Percentiles rank a stretch among this genome's conserved stretches.
phyloP scores from a whole-genome alignment of 1,140 invertebrate genomes.

The Drosophila oshimai region DNA sequence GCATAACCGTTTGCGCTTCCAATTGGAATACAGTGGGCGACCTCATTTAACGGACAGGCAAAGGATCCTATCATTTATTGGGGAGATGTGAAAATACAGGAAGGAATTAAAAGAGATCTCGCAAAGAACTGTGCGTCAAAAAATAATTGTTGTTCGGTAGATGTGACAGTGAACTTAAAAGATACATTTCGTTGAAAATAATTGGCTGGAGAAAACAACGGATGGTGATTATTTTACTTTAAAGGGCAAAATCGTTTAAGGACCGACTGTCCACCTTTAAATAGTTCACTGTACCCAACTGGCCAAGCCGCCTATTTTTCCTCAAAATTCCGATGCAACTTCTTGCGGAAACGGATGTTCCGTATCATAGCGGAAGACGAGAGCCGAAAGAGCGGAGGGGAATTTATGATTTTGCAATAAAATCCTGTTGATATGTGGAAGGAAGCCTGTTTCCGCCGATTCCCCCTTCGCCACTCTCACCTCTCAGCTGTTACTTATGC shows the following conservation, averaged over 20 bases:
- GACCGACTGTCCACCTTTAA: not conserved
- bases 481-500: conserved; percentile 48
- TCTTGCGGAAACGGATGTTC: conserved; percentile 36
- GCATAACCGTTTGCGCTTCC: conserved; percentile 58
- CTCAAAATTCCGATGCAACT: conserved; percentile 2
- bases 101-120: not conserved
- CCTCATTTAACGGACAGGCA: not conserved
- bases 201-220: no score
- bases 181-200: no score
- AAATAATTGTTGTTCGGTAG: not conserved
- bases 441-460: conserved; percentile 11
- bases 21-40: conserved; percentile 11
- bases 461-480: conserved; percentile 8
- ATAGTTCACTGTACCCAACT: conserved; percentile 2
- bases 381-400: conserved; percentile 58
- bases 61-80: not conserved
- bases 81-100: not conserved
- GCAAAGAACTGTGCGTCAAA: not conserved
- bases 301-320: not conserved
- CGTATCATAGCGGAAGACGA: conserved; percentile 34
- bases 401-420: conserved; percentile 79
- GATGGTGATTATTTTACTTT: no score
- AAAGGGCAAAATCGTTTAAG: no score
- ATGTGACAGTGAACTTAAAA: not conserved
- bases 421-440: conserved; percentile 65